phyloP scores from a whole-genome alignment of 2,797 vertebrate genomes.

The Tauraco hartlaubi region DNA sequence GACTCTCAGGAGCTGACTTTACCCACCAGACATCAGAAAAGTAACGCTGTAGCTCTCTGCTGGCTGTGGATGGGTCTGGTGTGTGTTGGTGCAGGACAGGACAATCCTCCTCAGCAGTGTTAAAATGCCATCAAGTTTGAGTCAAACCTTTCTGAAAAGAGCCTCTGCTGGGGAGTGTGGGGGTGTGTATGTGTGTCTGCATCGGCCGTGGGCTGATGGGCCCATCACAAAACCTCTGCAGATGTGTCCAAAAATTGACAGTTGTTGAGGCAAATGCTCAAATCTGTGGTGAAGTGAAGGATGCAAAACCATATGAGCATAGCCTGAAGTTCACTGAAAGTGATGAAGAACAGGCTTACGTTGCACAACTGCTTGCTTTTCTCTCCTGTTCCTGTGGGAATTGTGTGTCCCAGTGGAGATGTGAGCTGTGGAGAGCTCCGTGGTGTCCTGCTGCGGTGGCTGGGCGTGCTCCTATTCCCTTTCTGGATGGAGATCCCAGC shows the following conservation, averaged over 20 bases:
- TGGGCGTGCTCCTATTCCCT: not conserved
- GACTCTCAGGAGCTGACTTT: not conserved
- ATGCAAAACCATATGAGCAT: rapidly evolving
- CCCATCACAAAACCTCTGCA: not conserved
- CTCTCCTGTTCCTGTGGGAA: rapidly evolving
- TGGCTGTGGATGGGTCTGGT: rapidly evolving
- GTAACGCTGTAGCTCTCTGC: not conserved
- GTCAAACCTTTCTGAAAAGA: not conserved
- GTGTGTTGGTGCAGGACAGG: not conserved
- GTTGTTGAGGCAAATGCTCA: not conserved
- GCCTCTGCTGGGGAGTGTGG: not conserved
- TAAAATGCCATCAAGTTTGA: rapidly evolving
- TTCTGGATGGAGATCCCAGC: not conserved
- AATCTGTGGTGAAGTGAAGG: rapidly evolving
- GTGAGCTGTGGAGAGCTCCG: not conserved
- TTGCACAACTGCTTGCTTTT: not conserved
- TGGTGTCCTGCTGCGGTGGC: not conserved
- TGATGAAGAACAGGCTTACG: not conserved
- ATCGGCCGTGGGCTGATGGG: not conserved
- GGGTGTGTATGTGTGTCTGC: rapidly evolving
- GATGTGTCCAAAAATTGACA: not conserved
- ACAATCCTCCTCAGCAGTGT: not conserved
- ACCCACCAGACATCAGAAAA: not conserved
- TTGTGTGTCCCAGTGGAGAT: rapidly evolving
- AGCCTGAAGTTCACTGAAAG: not conserved